A percentile compares a stretch with the other conserved stretches of the same genome.
Evolutionary conservation across 2,113 vertebrate genomes (phyloP).

Genomic region (Gopherus flavomarginatus): DNA sequence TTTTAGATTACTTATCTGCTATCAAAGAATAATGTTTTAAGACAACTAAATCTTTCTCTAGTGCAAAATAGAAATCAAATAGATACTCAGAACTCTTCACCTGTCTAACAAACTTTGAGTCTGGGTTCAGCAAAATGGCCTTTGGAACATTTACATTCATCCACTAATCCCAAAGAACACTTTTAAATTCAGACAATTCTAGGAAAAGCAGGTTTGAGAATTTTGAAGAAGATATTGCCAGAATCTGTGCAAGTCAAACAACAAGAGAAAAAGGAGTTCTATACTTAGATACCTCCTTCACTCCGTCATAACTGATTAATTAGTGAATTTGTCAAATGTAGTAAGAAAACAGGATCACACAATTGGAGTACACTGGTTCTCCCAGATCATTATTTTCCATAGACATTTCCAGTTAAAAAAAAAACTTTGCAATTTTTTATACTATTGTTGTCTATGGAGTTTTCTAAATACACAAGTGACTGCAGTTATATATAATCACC

Average conservation of each 20-base stretch:
- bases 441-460: slow-evolving; percentile 1
- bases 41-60: background rate
- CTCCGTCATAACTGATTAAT: slow-evolving; percentile 16
- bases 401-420: slow-evolving; percentile 58
- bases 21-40: background rate
- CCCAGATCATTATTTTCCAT: slow-evolving; percentile 59
- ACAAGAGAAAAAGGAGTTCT: slow-evolving; percentile 42
- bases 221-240: slow-evolving; percentile 61
- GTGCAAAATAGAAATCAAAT: background rate
- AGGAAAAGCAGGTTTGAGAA: slow-evolving; percentile 12
- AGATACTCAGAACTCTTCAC: background rate
- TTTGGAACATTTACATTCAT: slow-evolving; percentile 45
- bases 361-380: background rate
- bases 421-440: slow-evolving; percentile 16
- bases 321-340: background rate
- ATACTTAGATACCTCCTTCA: background rate
- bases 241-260: slow-evolving; percentile 50
- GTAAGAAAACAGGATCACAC: slow-evolving; percentile 15
- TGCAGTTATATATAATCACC: slow-evolving; percentile 1
- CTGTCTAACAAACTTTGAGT: slow-evolving; percentile 13
- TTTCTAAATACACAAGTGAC: slow-evolving; percentile 40
- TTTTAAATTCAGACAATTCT: slow-evolving; percentile 57
- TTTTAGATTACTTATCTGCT: background rate
- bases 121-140: slow-evolving; percentile 12
- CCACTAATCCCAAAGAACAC: slow-evolving; percentile 43